Evolutionary conservation across 1,140 invertebrate genomes (phyloP).

Genomic region (Camponotus vicinus): DNA sequence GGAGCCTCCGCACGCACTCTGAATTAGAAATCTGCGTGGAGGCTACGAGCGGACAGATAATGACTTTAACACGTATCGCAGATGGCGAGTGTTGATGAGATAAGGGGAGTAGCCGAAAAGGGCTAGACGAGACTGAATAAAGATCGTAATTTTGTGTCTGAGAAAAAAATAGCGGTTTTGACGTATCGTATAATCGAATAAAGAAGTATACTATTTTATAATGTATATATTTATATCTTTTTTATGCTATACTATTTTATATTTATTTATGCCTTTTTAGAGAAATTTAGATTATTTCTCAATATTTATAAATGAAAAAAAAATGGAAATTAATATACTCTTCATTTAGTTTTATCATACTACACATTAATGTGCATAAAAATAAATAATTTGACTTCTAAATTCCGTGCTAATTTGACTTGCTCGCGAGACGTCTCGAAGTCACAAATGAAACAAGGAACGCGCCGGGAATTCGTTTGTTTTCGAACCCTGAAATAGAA

Average conservation of each 20-base stretch:
- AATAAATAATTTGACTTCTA: slow-evolving; percentile 8
- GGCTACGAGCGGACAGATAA: slow-evolving; percentile 42
- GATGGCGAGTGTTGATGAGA: slow-evolving; percentile 44
- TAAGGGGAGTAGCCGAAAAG: slow-evolving; percentile 14
- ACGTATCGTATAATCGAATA: not conserved
- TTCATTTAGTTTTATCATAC: not conserved
- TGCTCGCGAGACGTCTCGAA: slow-evolving; percentile 16
- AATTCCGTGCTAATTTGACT: slow-evolving; percentile 26
- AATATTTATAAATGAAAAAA: not conserved
- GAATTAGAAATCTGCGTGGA: slow-evolving; percentile 58
- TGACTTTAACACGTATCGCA: slow-evolving; percentile 49
- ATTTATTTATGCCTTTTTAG: not conserved
- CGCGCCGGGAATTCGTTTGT: slow-evolving; percentile 77
- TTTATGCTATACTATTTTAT: not conserved
- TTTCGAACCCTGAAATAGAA: slow-evolving; percentile 82
- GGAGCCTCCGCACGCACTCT: slow-evolving; percentile 36
- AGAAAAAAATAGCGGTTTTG: not conserved
- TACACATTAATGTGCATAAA: not conserved
- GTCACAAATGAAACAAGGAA: slow-evolving; percentile 63
- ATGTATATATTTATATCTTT: not conserved
- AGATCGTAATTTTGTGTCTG: not conserved
- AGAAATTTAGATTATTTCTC: not conserved
- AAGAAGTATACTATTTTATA: not conserved
- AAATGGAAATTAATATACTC: not conserved
- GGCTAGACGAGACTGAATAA: not conserved